Conservation (phyloP, 2,113 vertebrate species). For the Athene cunicularia region DNA sequence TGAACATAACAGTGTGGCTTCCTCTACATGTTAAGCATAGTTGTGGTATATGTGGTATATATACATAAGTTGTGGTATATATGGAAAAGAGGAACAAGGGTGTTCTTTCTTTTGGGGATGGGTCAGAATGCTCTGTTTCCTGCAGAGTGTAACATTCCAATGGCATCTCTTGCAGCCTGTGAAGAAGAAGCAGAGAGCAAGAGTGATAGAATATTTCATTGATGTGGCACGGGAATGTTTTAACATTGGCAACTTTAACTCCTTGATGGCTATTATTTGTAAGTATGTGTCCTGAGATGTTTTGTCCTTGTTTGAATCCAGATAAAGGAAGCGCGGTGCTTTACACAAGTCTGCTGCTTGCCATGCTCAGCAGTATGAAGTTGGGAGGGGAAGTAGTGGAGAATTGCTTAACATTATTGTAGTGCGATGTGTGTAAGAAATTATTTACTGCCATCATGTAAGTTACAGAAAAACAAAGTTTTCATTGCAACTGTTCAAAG, state of each 20-base stretch:
- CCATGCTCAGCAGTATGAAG: neutral
- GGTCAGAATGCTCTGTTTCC: neutral
- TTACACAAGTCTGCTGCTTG: neutral
- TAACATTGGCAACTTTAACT: constrained; percentile 98
- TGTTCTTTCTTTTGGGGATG: neutral
- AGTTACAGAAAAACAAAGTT: neutral
- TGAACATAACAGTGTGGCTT: neutral
- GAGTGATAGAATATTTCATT: constrained; percentile 94
- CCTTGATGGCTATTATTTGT: constrained; percentile 98
- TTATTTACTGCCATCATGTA: neutral
- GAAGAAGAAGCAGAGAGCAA: constrained; percentile 93
- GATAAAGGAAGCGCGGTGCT: neutral
- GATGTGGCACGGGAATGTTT: constrained; percentile 95
- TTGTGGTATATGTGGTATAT: neutral
- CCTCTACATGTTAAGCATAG: neutral
- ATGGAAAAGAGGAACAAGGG: neutral
- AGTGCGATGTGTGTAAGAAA: neutral
- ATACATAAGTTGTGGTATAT: neutral
- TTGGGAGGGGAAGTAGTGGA: neutral
- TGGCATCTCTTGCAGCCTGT: constrained; percentile 77
- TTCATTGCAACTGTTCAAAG: neutral
- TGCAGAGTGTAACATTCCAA: neutral
- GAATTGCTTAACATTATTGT: neutral
- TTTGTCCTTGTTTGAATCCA: neutral
- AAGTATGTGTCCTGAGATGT: constrained; percentile 66